Evolutionary conservation across 2,888 invertebrate species (phyloP).

Genomic region (Synanthedon myopaeformis): DNA sequence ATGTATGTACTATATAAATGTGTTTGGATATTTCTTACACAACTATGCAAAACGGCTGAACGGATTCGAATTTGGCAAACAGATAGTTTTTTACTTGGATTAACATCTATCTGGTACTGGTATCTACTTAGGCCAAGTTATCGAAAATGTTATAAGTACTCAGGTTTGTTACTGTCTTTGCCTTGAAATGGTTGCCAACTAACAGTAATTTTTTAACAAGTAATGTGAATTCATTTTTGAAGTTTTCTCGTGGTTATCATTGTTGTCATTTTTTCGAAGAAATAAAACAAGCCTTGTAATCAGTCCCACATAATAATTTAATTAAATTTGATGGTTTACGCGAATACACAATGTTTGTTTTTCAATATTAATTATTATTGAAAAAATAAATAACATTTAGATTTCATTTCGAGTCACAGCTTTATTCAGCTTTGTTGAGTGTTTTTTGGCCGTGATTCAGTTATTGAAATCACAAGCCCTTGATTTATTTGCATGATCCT

Average conservation of each 20-base stretch:
- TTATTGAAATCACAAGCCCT: conserved; percentile 5
- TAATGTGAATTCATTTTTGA: too few species aligned
- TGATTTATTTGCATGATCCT: conserved; percentile 2
- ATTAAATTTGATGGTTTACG: conserved; percentile 35
- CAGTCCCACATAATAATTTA: conserved; percentile 40
- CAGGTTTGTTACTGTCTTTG: too few species aligned
- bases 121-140: too few species aligned
- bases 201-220: neutral
- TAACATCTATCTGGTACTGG: too few species aligned
- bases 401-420: conserved; percentile 39
- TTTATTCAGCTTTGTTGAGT: conserved; percentile 37
- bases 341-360: conserved; percentile 29
- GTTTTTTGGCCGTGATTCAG: conserved; percentile 4
- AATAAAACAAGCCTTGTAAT: conserved; percentile 15
- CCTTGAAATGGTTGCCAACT: neutral
- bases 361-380: conserved; percentile 25
- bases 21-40: too few species aligned
- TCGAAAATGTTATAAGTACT: too few species aligned
- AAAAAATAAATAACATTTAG: conserved; percentile 54
- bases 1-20: too few species aligned
- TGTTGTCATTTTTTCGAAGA: neutral
- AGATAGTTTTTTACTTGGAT: too few species aligned
- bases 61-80: too few species aligned
- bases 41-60: too few species aligned
- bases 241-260: too few species aligned